Evolutionary conservation across 2,797 vertebrate genomes (phyloP), one percentile per base, ranked within the genome.

Genomic region (Hydrocynus forskahlii): DNA sequence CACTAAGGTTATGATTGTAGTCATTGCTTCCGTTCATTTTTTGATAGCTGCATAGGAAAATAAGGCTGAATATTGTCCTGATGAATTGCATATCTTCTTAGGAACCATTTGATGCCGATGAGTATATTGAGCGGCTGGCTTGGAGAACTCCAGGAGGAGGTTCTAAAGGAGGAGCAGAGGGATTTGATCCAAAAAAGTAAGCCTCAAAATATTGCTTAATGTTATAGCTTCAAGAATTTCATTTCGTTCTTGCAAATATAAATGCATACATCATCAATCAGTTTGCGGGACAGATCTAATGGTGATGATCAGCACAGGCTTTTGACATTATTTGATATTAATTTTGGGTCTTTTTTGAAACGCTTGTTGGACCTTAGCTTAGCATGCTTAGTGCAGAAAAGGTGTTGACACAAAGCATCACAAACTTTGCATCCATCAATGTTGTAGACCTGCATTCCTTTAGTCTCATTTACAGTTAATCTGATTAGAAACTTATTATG

Each of bases 61-160:
- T 60, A n/a, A 57, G 16, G 50, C 16, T 35, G 25, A 5, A 10
- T 35, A 0, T 35, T 29, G 13, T 76, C 1, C 60, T 60, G 35
- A 29, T 45, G 2, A 76, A 19, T n/a, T 68, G 55, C 35, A 21
- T 16, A n/a, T 69, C 16, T 62, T 52, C 52, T 0, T 80, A 99
- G 98, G 98, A 99, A 90, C 98, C 98, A 62, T 99, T 99, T 93
- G 97, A 98, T 94, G 98, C 97, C 75, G 98, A 99, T 94, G 98
- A 99, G 89, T 99, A 99, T 89, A 98, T 99, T 82, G 98, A 99
- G 85, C 95, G 98, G 82, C 92, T 99, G 90, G 98, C 97, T 21
- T 99, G 98, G 98, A 96, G 98, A 93, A 99, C 96, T 80, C 97
- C 97, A 8, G 98, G 98, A 88, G 98, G 98, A 90, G 98, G 98